Conservation (phyloP, 2,113 vertebrate genomes). For the Salminus brasiliensis region DNA sequence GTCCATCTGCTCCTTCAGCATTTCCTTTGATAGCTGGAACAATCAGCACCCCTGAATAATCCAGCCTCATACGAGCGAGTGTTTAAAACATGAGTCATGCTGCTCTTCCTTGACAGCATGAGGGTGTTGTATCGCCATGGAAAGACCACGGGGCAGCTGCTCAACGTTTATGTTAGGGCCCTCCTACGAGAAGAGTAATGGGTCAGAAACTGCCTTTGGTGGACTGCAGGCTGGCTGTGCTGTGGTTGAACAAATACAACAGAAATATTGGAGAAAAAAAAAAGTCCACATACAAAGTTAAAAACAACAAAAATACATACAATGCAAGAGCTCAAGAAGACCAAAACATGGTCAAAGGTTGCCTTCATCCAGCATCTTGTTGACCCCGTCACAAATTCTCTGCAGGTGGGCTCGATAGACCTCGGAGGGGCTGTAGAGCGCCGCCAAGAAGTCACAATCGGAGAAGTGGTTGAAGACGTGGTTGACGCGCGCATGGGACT, state of each 20-base stretch:
- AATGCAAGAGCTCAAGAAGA: constrained; percentile 38
- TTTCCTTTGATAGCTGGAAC: not conserved
- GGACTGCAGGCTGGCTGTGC: not conserved
- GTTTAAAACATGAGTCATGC: constrained; percentile 5
- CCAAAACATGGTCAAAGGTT: constrained; percentile 79
- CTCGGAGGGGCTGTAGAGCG: constrained; percentile 84
- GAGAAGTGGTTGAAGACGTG: constrained; percentile 92
- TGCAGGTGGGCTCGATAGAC: constrained; percentile 85
- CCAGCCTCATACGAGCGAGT: not conserved
- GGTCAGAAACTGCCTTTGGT: not conserved
- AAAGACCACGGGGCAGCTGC: constrained; percentile 15
- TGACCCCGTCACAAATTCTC: constrained; percentile 87
- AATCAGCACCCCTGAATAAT: not conserved
- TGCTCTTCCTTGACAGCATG: not conserved
- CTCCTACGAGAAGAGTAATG: not conserved
- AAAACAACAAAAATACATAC: constrained; percentile 16
- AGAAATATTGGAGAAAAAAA: constrained; percentile 44
- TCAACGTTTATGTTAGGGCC: not conserved
- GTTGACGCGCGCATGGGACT: constrained; percentile 91
- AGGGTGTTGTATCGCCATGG: not conserved
- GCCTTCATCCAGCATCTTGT: constrained; percentile 90
- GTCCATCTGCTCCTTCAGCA: constrained; percentile 11
- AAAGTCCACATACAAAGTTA: constrained; percentile 53
- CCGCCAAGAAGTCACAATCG: constrained; percentile 88
- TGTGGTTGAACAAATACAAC: constrained; percentile 32